These are phyloP conservation scores for Asarcornis scutulata DNA, from an alignment of 2,113 vertebrate species.

Conservation along the genomic window DNA sequence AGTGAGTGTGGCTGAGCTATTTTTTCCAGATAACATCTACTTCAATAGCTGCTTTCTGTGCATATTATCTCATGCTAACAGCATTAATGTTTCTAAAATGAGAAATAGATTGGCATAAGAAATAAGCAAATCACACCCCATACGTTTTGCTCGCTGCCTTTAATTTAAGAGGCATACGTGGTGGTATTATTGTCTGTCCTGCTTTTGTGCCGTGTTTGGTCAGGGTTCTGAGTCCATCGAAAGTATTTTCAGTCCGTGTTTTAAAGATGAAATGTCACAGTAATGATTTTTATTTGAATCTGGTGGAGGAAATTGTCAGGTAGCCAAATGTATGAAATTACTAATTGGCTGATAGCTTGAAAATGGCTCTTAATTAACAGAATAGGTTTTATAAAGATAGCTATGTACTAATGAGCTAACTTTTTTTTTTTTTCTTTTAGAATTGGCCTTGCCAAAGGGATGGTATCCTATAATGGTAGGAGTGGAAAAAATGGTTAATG, in stretches of 20 bases:
- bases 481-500: background rate
- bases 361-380: background rate
- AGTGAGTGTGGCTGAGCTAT: background rate
- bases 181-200: background rate
- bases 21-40: background rate
- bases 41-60: background rate
- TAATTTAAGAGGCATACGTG: background rate
- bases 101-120: background rate
- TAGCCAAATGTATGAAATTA: background rate
- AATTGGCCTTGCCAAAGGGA: background rate
- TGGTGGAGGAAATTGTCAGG: background rate
- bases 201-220: background rate
- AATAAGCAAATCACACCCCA: background rate
- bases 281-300: background rate
- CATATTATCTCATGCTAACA: conserved; percentile 19
- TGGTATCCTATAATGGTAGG: background rate
- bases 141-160: background rate
- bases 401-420: background rate
- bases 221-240: background rate
- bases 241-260: background rate
- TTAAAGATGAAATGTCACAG: background rate
- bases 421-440: background rate
- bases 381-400: background rate
- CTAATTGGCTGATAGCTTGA: background rate
- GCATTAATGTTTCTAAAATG: background rate